These are phyloP conservation scores for Prolemur simus DNA, from an alignment of 2,113 vertebrate species.

Conservation along the genomic window DNA sequence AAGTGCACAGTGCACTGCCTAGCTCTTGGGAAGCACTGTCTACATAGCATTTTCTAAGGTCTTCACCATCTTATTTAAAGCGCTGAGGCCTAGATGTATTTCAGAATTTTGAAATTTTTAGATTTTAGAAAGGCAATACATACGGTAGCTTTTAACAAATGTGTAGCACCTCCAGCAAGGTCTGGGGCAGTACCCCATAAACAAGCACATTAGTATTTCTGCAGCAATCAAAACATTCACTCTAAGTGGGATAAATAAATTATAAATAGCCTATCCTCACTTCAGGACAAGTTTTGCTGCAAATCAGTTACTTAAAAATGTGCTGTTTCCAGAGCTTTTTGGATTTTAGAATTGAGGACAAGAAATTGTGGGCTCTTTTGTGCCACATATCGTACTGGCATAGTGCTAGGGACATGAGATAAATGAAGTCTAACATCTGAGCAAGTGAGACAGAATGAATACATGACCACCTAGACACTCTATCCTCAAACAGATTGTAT, in stretches of 20 bases:
- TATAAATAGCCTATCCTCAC: conserved; percentile 67
- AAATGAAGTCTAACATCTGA: neutral
- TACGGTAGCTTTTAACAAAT: neutral
- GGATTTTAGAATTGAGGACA: neutral
- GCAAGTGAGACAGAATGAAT: neutral
- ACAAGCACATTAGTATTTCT: conserved; percentile 69
- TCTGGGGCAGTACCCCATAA: conserved; percentile 44
- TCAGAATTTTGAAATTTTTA: neutral
- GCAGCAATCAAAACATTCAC: conserved; percentile 70
- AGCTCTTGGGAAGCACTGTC: neutral
- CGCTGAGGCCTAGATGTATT: neutral
- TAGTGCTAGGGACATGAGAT: neutral
- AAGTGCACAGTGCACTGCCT: neutral
- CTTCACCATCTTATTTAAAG: neutral
- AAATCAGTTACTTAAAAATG: conserved; percentile 13
- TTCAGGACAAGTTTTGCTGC: conserved; percentile 36
- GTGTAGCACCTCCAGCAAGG: neutral
- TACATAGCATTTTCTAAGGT: neutral
- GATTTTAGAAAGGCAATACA: neutral
- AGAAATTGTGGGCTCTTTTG: neutral
- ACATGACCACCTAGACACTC: neutral
- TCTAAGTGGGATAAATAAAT: conserved; percentile 63
- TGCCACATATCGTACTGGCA: neutral
- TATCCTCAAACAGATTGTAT: neutral
- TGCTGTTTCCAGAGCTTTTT: conserved; percentile 36